phyloP scores from a whole-genome alignment of 2,113 vertebrate species.

The Colaptes auratus region DNA sequence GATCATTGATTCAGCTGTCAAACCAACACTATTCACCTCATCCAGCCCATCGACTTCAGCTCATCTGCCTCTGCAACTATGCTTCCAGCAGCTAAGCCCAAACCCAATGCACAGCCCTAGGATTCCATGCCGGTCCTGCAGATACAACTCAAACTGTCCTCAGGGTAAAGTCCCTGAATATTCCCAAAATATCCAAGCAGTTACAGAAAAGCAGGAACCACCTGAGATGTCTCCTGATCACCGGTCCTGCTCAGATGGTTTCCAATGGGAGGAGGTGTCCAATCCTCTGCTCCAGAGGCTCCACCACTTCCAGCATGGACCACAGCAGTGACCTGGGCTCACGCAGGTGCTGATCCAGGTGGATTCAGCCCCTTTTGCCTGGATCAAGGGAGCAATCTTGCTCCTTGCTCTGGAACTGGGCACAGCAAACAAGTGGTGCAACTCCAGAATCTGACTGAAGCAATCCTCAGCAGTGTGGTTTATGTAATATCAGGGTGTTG shows the following conservation, averaged over 20 bases:
- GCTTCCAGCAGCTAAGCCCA: background rate
- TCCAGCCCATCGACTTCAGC: background rate
- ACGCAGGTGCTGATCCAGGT: accelerated
- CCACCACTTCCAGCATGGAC: background rate
- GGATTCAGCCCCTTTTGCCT: background rate
- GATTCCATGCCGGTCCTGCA: background rate
- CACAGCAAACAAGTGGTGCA: background rate
- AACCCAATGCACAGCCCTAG: background rate
- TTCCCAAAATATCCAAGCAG: background rate
- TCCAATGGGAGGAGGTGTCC: background rate
- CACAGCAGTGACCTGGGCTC: background rate
- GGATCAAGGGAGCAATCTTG: background rate
- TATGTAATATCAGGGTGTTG: background rate
- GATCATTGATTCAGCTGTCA: no score
- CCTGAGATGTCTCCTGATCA: background rate
- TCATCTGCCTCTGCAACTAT: background rate
- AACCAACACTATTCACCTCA: no score
- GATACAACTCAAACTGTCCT: background rate
- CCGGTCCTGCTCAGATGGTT: background rate
- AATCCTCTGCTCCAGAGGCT: background rate
- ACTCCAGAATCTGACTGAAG: background rate
- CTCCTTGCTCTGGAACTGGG: background rate
- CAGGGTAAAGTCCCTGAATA: background rate
- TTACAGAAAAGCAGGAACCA: background rate
- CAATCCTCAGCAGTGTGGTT: background rate